phyloP scores from a whole-genome alignment of 2,113 vertebrate species.

The Macrotis lagotis region DNA sequence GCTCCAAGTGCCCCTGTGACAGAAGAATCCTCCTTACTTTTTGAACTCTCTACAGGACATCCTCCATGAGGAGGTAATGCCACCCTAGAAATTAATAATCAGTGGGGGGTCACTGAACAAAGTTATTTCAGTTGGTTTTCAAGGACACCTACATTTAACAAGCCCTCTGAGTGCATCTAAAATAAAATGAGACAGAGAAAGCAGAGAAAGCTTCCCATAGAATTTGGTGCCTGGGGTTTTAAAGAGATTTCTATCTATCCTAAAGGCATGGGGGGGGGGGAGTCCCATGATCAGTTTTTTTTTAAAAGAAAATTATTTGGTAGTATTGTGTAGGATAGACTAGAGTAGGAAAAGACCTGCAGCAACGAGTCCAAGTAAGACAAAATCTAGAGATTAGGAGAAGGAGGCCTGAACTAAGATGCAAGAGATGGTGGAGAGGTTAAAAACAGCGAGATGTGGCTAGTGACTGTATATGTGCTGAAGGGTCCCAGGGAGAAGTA shows the following conservation, averaged over 20 bases:
- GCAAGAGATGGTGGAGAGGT: neutral
- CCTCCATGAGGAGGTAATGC: neutral
- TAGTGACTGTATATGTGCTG: neutral
- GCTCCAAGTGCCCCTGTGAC: neutral
- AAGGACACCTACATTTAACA: neutral
- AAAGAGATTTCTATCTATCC: neutral
- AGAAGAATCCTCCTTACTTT: neutral
- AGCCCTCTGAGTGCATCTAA: neutral
- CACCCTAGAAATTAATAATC: neutral
- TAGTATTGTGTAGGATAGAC: neutral
- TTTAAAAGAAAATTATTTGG: neutral
- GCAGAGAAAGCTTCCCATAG: neutral
- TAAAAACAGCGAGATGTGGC: neutral
- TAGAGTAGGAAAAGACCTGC: neutral
- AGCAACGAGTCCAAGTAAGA: neutral
- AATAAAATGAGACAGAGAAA: neutral
- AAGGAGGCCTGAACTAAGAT: neutral
- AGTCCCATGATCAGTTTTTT: neutral
- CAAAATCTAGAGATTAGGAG: neutral
- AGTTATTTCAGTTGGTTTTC: neutral
- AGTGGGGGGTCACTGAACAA: neutral
- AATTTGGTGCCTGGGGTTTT: neutral
- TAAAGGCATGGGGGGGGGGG: neutral
- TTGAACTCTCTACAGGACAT: too few relatives aligned
- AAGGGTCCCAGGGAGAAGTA: too few relatives aligned